A percentile compares a stretch with the other conserved stretches of the same genome.
Conservation (phyloP, 2,113 vertebrate species). For the Hystrix cristata region DNA sequence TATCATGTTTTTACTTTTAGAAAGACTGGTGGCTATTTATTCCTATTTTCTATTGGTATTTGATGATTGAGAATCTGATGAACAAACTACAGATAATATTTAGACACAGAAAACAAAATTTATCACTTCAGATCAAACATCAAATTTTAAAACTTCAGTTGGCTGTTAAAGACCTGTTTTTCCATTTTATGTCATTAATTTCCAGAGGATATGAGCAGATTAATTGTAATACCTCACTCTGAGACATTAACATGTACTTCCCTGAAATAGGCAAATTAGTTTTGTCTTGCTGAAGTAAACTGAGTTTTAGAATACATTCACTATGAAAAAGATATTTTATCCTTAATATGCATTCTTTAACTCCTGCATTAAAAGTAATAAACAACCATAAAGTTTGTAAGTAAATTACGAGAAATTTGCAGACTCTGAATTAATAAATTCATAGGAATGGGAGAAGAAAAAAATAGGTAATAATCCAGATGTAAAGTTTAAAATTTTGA, state of each 20-base stretch:
- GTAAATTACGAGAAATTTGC: neutral
- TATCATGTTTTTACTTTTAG: neutral
- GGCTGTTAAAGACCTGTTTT: neutral
- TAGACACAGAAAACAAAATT: slow-evolving; percentile 1
- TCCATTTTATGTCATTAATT: neutral
- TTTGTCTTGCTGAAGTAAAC: neutral
- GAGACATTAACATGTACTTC: neutral
- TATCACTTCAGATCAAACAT: neutral
- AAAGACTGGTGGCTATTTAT: neutral
- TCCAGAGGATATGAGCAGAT: neutral
- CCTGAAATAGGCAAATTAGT: neutral
- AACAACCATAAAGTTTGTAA: neutral
- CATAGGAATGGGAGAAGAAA: neutral
- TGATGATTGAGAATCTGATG: neutral
- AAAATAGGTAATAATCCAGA: neutral
- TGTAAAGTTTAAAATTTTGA: neutral
- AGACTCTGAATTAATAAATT: neutral
- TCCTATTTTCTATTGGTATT: neutral
- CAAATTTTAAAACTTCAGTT: neutral
- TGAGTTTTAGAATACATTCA: neutral
- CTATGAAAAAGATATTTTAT: neutral
- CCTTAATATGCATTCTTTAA: neutral
- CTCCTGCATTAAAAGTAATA: neutral
- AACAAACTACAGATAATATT: neutral
- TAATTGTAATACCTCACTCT: neutral